Conservation (phyloP, 2,113 vertebrate species). For the Sarotherodon lohbergeri region DNA sequence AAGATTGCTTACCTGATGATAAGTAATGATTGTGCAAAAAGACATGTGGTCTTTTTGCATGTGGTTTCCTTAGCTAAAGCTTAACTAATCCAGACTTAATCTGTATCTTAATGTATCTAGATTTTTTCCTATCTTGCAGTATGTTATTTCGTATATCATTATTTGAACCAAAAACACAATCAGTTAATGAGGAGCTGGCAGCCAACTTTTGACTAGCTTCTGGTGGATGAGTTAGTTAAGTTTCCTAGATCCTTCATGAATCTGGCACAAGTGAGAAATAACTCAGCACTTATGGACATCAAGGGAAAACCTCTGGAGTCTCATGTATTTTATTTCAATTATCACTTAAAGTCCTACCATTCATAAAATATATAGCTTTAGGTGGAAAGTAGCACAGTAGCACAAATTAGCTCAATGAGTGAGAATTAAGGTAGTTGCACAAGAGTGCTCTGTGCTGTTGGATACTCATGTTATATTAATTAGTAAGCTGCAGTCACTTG, state of each 20-base stretch:
- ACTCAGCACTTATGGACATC: not conserved
- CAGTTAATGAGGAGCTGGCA: not conserved
- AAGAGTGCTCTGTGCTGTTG: not conserved
- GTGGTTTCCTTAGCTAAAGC: not conserved
- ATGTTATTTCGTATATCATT: not conserved
- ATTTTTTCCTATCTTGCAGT: not conserved
- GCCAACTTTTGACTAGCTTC: constrained; percentile 13
- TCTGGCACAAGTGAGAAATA: constrained; percentile 9
- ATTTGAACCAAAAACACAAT: not conserved
- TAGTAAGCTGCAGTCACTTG: not conserved
- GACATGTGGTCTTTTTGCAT: not conserved
- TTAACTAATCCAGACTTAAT: not conserved
- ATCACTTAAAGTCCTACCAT: not conserved
- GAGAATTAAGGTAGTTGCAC: not conserved
- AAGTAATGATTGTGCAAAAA: not conserved
- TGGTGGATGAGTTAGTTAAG: not conserved
- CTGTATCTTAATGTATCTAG: not conserved
- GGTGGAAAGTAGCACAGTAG: not conserved
- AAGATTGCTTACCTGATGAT: not conserved
- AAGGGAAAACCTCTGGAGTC: not conserved
- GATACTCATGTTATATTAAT: not conserved
- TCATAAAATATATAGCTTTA: not conserved
- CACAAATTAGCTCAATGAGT: not conserved
- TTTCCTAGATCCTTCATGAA: constrained; percentile 1
- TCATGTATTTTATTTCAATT: not conserved